Evolutionary conservation across 2,113 vertebrate genomes (phyloP).

Genomic region (Chloropsis hardwickii): DNA sequence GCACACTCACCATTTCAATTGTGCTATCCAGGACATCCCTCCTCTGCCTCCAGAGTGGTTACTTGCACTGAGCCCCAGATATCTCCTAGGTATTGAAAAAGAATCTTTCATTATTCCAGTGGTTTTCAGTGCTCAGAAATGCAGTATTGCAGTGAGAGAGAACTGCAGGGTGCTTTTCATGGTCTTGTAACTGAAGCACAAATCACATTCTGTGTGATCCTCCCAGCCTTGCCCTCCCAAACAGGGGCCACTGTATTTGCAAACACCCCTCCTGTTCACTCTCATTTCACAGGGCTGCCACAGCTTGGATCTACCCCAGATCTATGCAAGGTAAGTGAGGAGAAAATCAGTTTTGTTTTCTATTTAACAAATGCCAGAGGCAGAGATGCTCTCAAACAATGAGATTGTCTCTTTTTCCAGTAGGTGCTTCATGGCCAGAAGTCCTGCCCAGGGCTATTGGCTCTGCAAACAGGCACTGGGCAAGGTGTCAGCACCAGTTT

Average conservation of each 20-base stretch:
- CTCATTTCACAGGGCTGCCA: not conserved
- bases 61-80: not conserved
- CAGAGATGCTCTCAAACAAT: not conserved
- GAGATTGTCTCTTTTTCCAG: not conserved
- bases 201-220: not conserved
- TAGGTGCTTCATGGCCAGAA: not conserved
- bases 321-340: not conserved
- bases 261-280: not conserved
- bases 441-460: not conserved
- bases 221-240: not conserved
- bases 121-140: not conserved
- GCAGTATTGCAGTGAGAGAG: not conserved
- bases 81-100: not conserved
- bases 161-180: not conserved
- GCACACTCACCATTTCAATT: accelerated
- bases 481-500: slow-evolving; percentile 2
- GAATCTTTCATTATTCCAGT: not conserved
- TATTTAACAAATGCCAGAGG: not conserved
- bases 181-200: not conserved
- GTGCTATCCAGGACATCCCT: not conserved
- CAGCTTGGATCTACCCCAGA: not conserved
- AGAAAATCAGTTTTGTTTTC: not conserved
- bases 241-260: not conserved
- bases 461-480: not conserved
- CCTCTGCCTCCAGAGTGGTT: not conserved